Base-by-base conservation (phyloP, 2,797 vertebrate species). In the Dendrocincla fuliginosa region DNA sequence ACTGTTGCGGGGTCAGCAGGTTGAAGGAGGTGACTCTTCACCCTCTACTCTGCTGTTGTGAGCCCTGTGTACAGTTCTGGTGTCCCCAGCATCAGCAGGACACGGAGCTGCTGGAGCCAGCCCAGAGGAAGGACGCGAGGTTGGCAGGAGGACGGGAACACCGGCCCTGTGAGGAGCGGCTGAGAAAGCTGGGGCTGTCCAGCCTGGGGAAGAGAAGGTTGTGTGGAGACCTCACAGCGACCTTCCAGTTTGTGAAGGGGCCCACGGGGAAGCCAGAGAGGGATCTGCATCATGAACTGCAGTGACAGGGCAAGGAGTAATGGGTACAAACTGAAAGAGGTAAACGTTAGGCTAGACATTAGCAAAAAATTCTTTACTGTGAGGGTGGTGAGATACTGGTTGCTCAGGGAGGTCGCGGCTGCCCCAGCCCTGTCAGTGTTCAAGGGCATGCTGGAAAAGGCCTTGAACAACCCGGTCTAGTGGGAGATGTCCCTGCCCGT, bases 81-180 rank as follows among this genome's bases (percentile, higher is more conserved):
- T 33, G n/a, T 28, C 35, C 37, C 49, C 42, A 50, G n/a, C 16
- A 9, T 10, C 27, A 19, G 10, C 41, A 42, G 6, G 32, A 56
- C 49, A 15, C 15, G 11, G 49, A 56, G 42, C 23, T 14, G 9
- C 7, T 33, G 23, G 56, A 70, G 9, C 14, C 44, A 69, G 23
- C n/a, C 27, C 35, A 44, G 23, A 69, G 32, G 41, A 55, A 18
- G 13, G 32, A 11, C 35, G n/a, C 0, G 0, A 20, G 24, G 27
- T 19, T 49, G 25, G 3, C 37, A 28, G 23, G 18, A 47, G 30
- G 41, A 32, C 41, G 35, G 33, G 13, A 42, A 15, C 11, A 27
- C 16, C 7, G 10, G 9, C 18, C 9, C 11, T 30, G 3, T 16
- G 32, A n/a, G 42, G 32, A n/a, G 8, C 20, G 18, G 42, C 15